These are phyloP conservation scores for Corynorhinus townsendii DNA, from an alignment of 2,113 vertebrate genomes.

Conservation along the genomic window DNA sequence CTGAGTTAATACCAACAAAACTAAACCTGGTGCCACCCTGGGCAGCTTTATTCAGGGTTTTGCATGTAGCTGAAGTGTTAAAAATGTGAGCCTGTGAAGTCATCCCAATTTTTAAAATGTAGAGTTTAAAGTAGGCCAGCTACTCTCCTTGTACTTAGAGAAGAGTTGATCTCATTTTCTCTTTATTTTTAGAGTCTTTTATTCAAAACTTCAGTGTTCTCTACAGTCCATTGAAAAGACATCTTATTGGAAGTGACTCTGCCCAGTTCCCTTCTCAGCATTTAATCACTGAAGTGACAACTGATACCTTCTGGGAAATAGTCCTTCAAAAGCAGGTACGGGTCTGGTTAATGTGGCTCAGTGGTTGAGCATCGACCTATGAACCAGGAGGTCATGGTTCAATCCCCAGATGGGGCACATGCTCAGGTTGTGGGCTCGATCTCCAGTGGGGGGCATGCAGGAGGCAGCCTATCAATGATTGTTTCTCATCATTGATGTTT, in stretches of 20 bases:
- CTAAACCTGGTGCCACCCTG: not conserved
- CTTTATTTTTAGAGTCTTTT: constrained; percentile 87
- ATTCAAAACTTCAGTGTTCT: constrained; percentile 94
- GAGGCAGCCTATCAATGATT: no score
- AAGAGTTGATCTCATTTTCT: constrained; percentile 54
- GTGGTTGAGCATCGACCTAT: no score
- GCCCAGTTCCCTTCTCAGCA: constrained; percentile 54
- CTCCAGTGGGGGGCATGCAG: no score
- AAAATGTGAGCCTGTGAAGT: not conserved
- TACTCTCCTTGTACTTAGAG: not conserved
- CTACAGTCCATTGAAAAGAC: constrained; percentile 91
- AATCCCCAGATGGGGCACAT: no score
- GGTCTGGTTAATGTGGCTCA: no score
- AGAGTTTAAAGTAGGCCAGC: constrained; percentile 45
- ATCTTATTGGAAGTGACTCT: constrained; percentile 85
- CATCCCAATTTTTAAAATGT: not conserved
- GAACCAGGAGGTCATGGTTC: no score
- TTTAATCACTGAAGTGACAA: constrained; percentile 90
- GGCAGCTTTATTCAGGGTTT: not conserved
- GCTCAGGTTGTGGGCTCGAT: no score
- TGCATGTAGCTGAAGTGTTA: not conserved
- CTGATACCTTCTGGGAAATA: constrained; percentile 83
- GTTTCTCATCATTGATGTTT: no score
- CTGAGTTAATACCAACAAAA: not conserved
- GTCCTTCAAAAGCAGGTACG: constrained; percentile 90